Percentiles rank a stretch among this genome's conserved stretches.
Conservation (phyloP, 2,797 vertebrate species). For the Phalloptychus januarius region DNA sequence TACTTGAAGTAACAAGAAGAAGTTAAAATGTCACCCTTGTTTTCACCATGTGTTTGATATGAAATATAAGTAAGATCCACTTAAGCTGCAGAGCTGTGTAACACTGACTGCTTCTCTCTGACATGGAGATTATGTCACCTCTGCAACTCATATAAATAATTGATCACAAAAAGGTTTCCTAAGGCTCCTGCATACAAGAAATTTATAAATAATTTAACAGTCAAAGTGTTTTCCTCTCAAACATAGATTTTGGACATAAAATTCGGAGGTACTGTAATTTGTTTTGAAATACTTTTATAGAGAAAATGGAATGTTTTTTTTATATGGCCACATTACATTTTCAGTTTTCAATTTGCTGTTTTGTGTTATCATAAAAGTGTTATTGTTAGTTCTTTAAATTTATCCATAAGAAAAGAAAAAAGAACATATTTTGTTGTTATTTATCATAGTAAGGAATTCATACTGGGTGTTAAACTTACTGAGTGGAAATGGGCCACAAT, state of each 20-base stretch:
- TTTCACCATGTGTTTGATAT: background rate
- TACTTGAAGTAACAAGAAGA: too few relatives aligned
- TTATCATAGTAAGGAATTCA: background rate
- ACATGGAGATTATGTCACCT: background rate
- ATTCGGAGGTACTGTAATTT: background rate
- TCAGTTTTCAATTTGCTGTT: background rate
- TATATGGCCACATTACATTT: background rate
- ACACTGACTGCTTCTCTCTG: conserved; percentile 1
- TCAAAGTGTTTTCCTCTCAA: background rate
- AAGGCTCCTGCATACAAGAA: background rate
- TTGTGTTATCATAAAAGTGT: background rate
- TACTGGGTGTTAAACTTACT: background rate
- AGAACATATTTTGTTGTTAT: background rate
- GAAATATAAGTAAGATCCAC: background rate
- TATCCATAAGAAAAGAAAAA: background rate
- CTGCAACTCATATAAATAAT: background rate
- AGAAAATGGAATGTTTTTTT: too few relatives aligned
- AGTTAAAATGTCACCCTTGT: background rate
- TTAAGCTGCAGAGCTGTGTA: background rate
- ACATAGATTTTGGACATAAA: background rate
- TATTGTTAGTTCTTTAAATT: background rate
- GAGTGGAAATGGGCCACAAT: background rate
- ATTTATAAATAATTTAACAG: background rate
- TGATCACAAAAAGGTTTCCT: background rate
- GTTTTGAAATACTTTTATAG: background rate